Percentiles rank a stretch among this genome's conserved stretches.
phyloP scores from a whole-genome alignment of 1,140 invertebrate species.

The Drosophila chauvacae region DNA sequence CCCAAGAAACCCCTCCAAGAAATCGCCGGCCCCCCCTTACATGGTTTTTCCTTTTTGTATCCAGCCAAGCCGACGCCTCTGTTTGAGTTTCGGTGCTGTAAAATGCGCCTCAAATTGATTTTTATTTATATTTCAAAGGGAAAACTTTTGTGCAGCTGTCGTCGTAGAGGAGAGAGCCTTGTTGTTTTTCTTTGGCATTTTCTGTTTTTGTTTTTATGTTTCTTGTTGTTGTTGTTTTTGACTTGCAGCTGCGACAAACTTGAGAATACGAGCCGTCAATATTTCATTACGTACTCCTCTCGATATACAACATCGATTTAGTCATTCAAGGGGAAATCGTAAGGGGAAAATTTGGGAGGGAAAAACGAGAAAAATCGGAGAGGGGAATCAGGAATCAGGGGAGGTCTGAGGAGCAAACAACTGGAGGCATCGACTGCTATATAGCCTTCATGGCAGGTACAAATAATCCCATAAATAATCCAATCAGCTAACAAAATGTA shows the following conservation, averaged over 20 bases:
- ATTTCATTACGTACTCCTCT: conserved; percentile 30
- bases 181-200: conserved; percentile 48
- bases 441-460: background rate
- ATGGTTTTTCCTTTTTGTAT: background rate
- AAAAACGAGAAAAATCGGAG: background rate
- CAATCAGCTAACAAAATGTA: conserved; percentile 22
- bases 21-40: background rate
- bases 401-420: conserved; percentile 11
- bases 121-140: conserved; percentile 80
- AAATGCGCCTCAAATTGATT: conserved; percentile 80
- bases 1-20: conserved; percentile 1
- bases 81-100: conserved; percentile 72
- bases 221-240: conserved; percentile 4
- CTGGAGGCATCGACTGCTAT: conserved; percentile 1
- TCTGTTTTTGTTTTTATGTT: conserved; percentile 36
- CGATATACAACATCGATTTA: conserved; percentile 63
- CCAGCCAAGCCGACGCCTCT: conserved; percentile 17
- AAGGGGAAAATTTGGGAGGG: background rate
- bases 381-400: background rate
- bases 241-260: conserved; percentile 67
- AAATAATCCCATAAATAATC: conserved; percentile 24
- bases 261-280: conserved; percentile 46
- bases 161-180: conserved; percentile 13
- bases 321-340: conserved; percentile 35
- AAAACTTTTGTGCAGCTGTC: conserved; percentile 77